Base-by-base conservation (phyloP, 1,140 invertebrate genomes). In the Oscheius sp. region DNA sequence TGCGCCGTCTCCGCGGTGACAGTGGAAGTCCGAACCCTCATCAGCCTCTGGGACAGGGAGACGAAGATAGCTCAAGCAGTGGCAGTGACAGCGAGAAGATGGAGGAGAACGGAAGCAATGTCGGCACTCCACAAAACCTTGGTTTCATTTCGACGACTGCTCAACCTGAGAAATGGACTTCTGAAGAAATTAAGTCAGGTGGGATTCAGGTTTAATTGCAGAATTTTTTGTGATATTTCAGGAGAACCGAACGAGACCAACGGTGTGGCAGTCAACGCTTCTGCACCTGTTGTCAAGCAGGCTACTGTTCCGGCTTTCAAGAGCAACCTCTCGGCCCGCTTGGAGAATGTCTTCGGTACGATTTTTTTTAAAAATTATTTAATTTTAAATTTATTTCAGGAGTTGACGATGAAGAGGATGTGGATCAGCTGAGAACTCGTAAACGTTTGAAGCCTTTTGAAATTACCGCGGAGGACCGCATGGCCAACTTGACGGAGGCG, bases 401-500 rank as follows among this genome's bases (percentile, higher is more conserved):
- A 18, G 66, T 55, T 18, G 73, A 75, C 7, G 73, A 75, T 46
- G 77, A 78, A 15, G 75, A 78, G 28, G 77, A 78, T 28, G 74
- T 77, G 18, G 64, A 68, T 32, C 38, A 31, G 2, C 28, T 32
- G 2, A 7, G 75, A 29, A 52, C 49, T 23, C 59, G 58, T 36
- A 77, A 77, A 32, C 78, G 74, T 49, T 32, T 77, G 63, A 78
- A 78, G 26, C 77, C 75, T n/a, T 78, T 77, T 36, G 70, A 78
- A 32, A 78, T 78, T 18, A 78, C 75, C 3, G n/a, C 45, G 28
- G 75, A 77, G 34, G 77, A 77, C 23, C 49, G 75, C 31, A 78
- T 74, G 58, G 46, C 78, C 58, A 55, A 63, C 2, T 78, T 78
- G 68, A 90, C 89, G 72, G 91, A 91, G 78, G 95, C 96, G 86